A percentile compares a stretch with the other conserved stretches of the same genome.
Conservation (phyloP, 2,113 vertebrate species). For the Bubalus kerabau region DNA sequence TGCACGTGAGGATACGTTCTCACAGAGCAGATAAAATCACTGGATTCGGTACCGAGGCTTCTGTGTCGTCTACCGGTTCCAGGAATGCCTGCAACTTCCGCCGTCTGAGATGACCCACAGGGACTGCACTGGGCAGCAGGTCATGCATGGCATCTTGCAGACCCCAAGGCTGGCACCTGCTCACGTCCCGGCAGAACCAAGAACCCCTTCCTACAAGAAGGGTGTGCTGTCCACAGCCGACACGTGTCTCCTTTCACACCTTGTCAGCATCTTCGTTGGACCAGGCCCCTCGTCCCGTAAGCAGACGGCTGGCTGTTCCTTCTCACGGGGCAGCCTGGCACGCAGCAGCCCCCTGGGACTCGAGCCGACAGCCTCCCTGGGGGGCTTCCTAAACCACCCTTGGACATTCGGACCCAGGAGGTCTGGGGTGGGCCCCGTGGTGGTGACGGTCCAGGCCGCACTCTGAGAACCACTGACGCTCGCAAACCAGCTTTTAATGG, state of each 20-base stretch:
- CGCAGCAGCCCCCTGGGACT: neutral
- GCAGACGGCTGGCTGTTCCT: neutral
- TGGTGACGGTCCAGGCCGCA: neutral
- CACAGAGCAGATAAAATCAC: neutral
- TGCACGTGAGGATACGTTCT: accelerated
- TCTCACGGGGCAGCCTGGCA: neutral
- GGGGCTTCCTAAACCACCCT: neutral
- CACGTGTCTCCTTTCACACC: accelerated
- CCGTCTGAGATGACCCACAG: accelerated
- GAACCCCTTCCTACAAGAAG: neutral
- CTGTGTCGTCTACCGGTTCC: neutral
- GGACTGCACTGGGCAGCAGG: neutral
- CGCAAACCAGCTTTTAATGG: neutral
- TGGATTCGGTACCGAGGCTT: neutral
- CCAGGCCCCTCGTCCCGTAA: accelerated
- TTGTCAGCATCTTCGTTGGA: neutral
- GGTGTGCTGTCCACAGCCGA: neutral
- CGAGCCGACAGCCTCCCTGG: neutral
- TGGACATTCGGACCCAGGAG: neutral
- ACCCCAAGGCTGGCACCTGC: no score
- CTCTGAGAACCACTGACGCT: neutral
- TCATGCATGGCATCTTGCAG: accelerated
- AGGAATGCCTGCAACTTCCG: neutral
- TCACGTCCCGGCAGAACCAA: neutral
- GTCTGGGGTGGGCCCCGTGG: neutral